Evolutionary conservation across 1,140 invertebrate genomes (phyloP).

Genomic region (Papilio glaucus): DNA sequence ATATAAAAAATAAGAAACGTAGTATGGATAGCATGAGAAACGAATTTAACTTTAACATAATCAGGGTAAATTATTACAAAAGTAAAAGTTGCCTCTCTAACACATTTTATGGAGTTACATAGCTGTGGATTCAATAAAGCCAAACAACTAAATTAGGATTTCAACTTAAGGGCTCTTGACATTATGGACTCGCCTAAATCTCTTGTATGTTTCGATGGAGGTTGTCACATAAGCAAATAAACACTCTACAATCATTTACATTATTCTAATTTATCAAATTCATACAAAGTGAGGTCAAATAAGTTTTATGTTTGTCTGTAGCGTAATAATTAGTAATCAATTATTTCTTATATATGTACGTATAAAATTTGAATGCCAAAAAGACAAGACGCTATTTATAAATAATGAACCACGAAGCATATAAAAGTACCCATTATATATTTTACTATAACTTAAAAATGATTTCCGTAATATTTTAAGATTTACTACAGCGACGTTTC

Average conservation of each 20-base stretch:
- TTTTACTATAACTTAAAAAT: too few relatives aligned
- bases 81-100: conserved; percentile 12
- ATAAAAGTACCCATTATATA: neutral
- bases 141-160: too few relatives aligned
- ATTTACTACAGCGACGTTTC: neutral
- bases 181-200: neutral
- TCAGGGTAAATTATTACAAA: conserved; percentile 8
- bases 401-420: neutral
- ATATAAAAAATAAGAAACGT: neutral
- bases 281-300: too few relatives aligned
- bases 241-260: too few relatives aligned
- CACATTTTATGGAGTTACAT: neutral
- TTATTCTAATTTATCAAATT: too few relatives aligned
- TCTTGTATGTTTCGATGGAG: neutral
- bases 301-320: too few relatives aligned
- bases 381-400: neutral
- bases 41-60: conserved; percentile 4
- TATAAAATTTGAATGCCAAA: neutral
- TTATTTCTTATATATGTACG: neutral
- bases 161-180: too few relatives aligned
- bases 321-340: too few relatives aligned
- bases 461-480: neutral
- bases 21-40: neutral
- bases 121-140: too few relatives aligned
- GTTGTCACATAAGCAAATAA: neutral